Evolutionary conservation across 2,888 invertebrate species (phyloP), one percentile per base, ranked within the genome.

Genomic region (Nebria salina): DNA sequence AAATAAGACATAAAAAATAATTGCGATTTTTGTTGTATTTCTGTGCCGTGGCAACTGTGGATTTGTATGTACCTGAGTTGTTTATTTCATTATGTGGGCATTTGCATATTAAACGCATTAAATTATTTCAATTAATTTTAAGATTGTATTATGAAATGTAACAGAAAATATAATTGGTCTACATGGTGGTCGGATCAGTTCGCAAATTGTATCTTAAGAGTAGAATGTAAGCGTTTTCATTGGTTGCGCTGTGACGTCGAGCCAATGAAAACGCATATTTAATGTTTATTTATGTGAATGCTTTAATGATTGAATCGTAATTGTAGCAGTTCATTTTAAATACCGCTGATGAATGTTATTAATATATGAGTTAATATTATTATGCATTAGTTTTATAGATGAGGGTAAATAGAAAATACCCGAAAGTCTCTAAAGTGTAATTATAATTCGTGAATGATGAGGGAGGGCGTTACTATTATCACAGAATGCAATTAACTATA

Each of bases 11-110:
- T 11, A 15, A 66, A 65, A 34, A 25, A 11, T 68, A 26, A 68
- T 8, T 68, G 13, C 68, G 68, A 11, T 68, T 68, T 68, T n/a
- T 25, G 7, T 68, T 68, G 13, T 54, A 68, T 68, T 68, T 68
- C n/a, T 8, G 20, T 34, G 34, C 34, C 2, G 6, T 68, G 2
- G 20, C 20, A 15, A 11, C 26, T 68, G 13, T 2, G n/a, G 20
- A 25, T 68, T 68, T 26, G 2, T 20, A 20, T 1, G n/a, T 68
- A 68, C 26, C 68, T 13, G 68, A 15, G 20, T 25, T 68, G 26
- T 68, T 68, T 68, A 68, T 68, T 68, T 68, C 6, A 26, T 20
- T 20, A 25, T 68, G 20, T 68, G 68, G 20, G 68, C 68, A 11
- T 26, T 68, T 9, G 26, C 68, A 68, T 13, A 25, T 5, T 2